Evolutionary conservation across 2,797 vertebrate species (phyloP).

Genomic region (Discoglossus pictus): DNA sequence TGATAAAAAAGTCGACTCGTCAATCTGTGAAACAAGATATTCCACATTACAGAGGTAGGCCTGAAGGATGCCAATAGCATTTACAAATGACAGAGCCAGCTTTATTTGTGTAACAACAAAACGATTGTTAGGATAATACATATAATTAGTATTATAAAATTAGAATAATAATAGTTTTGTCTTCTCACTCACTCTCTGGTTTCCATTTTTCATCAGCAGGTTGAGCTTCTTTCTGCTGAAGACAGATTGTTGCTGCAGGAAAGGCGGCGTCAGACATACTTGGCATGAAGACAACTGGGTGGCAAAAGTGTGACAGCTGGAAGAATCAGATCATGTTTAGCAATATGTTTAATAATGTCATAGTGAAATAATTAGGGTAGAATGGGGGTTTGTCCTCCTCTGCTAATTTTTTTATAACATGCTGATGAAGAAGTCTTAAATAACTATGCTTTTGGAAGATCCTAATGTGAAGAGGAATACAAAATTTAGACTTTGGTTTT

Average conservation of each 20-base stretch:
- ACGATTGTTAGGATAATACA: conserved; percentile 76
- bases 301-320: neutral
- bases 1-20: conserved; percentile 33
- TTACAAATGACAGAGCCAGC: conserved; percentile 69
- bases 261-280: conserved; percentile 1
- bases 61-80: conserved; percentile 60
- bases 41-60: conserved; percentile 47
- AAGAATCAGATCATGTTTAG: neutral
- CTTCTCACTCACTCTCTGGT: conserved; percentile 48
- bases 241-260: conserved; percentile 5
- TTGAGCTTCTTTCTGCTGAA: conserved; percentile 14
- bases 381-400: no score
- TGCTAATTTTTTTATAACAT: no score
- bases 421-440: no score
- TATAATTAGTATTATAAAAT: conserved; percentile 77
- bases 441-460: no score
- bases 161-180: conserved; percentile 75
- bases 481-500: no score
- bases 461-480: no score
- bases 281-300: conserved; percentile 16
- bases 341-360: no score
- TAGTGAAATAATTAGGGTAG: no score
- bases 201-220: conserved; percentile 26
- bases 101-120: conserved; percentile 75
- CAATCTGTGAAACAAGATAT: conserved; percentile 44